A percentile compares a stretch with the other conserved stretches of the same genome.
These are phyloP conservation scores for Pachypsylla venusta DNA, from an alignment of 1,140 invertebrate genomes.

Conservation along the genomic window DNA sequence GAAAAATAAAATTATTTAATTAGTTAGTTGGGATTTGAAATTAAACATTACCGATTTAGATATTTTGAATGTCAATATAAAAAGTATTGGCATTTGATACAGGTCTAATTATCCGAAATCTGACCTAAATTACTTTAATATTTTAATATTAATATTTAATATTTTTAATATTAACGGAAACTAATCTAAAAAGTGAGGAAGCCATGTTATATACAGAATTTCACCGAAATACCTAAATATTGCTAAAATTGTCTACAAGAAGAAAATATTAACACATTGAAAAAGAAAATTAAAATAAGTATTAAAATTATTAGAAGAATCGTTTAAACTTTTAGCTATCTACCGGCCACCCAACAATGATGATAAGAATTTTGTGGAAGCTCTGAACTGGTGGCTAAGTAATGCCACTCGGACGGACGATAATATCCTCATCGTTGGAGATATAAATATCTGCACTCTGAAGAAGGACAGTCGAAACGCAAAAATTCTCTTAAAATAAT, in stretches of 20 bases:
- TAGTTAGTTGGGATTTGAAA: too few relatives aligned
- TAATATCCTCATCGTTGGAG: constrained; percentile 5
- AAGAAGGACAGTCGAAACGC: too few relatives aligned
- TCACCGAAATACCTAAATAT: constrained; percentile 9
- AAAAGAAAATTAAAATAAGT: background rate
- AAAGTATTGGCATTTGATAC: constrained; percentile 12
- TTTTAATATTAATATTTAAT: too few relatives aligned
- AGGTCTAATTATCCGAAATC: background rate
- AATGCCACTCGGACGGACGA: background rate
- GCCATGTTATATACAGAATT: constrained; percentile 7
- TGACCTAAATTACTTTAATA: background rate
- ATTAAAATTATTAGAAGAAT: too few relatives aligned
- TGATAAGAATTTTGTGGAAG: background rate
- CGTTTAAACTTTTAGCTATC: constrained; percentile 3
- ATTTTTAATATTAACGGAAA: constrained; percentile 10
- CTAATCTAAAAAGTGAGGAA: constrained; percentile 10
- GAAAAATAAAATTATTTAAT: too few relatives aligned
- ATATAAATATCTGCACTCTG: background rate
- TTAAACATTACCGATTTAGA: background rate
- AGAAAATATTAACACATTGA: background rate
- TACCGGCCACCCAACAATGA: background rate
- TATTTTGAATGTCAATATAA: constrained; percentile 10
- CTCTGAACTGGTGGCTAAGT: background rate
- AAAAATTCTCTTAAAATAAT: too few relatives aligned
- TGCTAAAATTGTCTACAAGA: background rate